Percentiles rank a stretch among this genome's conserved stretches.
These are phyloP conservation scores for Riparia riparia DNA, from an alignment of 2,113 vertebrate species.

Conservation along the genomic window DNA sequence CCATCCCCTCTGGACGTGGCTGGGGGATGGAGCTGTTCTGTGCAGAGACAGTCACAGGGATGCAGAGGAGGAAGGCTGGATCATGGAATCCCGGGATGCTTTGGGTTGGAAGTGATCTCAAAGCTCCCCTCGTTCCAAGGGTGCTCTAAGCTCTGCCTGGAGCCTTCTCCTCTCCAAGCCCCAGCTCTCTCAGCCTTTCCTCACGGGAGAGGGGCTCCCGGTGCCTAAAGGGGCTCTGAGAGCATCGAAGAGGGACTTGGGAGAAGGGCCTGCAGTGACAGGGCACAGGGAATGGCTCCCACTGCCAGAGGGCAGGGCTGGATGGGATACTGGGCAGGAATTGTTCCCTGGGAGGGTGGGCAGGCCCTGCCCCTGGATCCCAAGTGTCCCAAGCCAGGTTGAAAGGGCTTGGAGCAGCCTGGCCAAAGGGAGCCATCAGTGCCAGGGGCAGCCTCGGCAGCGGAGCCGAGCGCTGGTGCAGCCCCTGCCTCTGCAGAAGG, in stretches of 20 bases:
- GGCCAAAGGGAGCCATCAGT: neutral
- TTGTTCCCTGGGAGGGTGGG: rapidly evolving
- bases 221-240: neutral
- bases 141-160: neutral
- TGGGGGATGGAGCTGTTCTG: neutral
- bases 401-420: neutral
- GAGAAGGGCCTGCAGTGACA: neutral
- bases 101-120: neutral
- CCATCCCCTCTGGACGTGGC: rapidly evolving
- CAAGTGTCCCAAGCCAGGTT: neutral
- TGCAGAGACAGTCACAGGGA: rapidly evolving
- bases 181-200: neutral
- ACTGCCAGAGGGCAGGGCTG: rapidly evolving
- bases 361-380: neutral
- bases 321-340: neutral
- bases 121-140: neutral
- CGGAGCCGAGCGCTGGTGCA: neutral
- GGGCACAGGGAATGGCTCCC: neutral
- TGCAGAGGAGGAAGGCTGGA: neutral
- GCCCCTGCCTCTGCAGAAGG: neutral
- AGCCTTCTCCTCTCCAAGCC: neutral
- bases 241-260: neutral
- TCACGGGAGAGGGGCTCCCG: neutral
- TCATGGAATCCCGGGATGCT: neutral
- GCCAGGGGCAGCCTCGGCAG: neutral